Base-by-base conservation (phyloP, 2,888 invertebrate genomes). In the Epirrhoe tristata region DNA sequence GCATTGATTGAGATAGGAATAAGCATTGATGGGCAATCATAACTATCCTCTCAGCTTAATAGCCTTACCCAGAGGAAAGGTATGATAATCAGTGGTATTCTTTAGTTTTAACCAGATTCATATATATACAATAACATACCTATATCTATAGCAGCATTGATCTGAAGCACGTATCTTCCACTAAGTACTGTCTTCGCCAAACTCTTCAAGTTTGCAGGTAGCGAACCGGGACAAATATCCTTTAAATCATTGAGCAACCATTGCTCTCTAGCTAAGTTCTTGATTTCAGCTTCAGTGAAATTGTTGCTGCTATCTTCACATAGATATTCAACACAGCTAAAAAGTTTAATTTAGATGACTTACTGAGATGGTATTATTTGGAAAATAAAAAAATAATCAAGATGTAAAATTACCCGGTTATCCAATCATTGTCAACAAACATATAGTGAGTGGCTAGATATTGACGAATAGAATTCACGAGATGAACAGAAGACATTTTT, bases 181-280 rank as follows among this genome's bases (percentile, higher is more conserved):
- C 85, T 87, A 0, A 96, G 80, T 0, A 88, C 81, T 0, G 88
- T 90, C 74, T 91, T 94, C 51, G 85, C 85, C 67, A 93, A 86
- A 12, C 82, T 78, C 0, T 83, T 84, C 31, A 96, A 81, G 79
- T 95, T 93, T 2, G 80, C 81, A 0, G 96, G 96, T 51, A 96
- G 82, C 56, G 93, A 94, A 0, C 95, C 94, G 0, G 94, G 93
- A 70, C 95, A 94, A 55, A 96, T 94, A 14, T 96, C 95, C 62
- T 94, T 90, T 56, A 96, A 83, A 81, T 96, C 95, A 73, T 95
- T 93, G 5, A 96, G 81, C 54, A 95, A 82, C 96, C 96, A 96
- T 78, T 96, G 96, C 65, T 95, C 93, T 73, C 93, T 94, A 0
- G 95, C 95, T 79, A 94, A 94, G 59, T 85, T 84, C 74, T 94